Conservation (phyloP, 2,797 vertebrate genomes). For the Dryobates pubescens region DNA sequence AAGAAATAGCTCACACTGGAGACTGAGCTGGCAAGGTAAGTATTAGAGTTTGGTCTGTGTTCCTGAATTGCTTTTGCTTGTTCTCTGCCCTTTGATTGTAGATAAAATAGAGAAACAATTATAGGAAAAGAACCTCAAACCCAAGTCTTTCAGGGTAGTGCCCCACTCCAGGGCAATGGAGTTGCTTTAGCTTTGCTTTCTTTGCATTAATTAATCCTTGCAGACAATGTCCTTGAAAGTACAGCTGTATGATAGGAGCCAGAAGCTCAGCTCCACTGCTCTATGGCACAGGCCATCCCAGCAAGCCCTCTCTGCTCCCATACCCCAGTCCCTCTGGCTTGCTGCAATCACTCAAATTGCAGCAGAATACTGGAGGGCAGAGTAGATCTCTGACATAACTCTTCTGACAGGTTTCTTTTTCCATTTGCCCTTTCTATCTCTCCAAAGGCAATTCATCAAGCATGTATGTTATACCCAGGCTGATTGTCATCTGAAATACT, state of each 20-base stretch:
- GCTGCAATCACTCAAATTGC: neutral
- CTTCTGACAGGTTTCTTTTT: neutral
- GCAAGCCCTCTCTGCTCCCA: neutral
- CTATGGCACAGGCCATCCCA: fast-evolving
- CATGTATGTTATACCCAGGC: neutral
- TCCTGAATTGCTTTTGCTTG: neutral
- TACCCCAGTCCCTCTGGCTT: neutral
- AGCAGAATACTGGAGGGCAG: neutral
- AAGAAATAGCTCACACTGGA: neutral
- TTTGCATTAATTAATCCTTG: neutral
- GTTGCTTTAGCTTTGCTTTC: neutral
- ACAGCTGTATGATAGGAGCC: neutral
- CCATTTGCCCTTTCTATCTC: neutral
- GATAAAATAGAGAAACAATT: neutral
- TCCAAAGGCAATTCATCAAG: neutral
- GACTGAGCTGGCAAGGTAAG: neutral
- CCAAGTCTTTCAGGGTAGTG: neutral
- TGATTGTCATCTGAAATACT: neutral
- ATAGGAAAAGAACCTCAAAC: neutral
- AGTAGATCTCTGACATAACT: neutral
- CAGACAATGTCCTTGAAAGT: neutral
- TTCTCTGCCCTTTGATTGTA: neutral
- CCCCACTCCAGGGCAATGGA: neutral
- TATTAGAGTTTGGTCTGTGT: neutral
- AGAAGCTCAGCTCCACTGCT: neutral